Evolutionary conservation across 2,797 vertebrate genomes (phyloP).

Genomic region (Arnoldichthys spilopterus): DNA sequence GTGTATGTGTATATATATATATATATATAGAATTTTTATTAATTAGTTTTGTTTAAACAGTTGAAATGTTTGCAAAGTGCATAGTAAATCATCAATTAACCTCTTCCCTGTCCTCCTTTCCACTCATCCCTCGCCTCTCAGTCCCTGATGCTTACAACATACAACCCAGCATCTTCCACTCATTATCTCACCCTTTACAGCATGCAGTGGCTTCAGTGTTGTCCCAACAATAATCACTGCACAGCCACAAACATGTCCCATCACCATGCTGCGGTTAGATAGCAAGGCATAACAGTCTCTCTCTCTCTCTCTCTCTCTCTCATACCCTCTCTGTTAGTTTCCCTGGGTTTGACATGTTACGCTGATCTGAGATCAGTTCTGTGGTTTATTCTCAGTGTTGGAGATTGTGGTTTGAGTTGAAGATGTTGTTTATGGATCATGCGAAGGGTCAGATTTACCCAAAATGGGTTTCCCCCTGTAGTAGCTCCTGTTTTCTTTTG

Average conservation of each 20-base stretch:
- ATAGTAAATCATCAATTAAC: too few species aligned
- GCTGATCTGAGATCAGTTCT: slow-evolving; percentile 3
- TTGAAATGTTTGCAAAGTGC: too few species aligned
- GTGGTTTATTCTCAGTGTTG: neutral
- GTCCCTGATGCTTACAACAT: neutral
- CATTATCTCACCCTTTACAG: slow-evolving; percentile 14
- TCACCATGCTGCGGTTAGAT: slow-evolving; percentile 37
- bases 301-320: slow-evolving; percentile 64
- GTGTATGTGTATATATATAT: too few species aligned
- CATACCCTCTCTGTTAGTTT: neutral
- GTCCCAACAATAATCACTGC: slow-evolving; percentile 47
- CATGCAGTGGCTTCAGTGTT: slow-evolving; percentile 31
- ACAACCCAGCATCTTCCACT: slow-evolving; percentile 20
- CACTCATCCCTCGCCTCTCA: slow-evolving; percentile 9
- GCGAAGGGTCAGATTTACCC: neutral
- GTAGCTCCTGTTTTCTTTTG: slow-evolving; percentile 66
- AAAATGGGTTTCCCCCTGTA: slow-evolving; percentile 8
- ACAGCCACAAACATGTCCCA: slow-evolving; percentile 58
- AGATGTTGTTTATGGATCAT: slow-evolving; percentile 1
- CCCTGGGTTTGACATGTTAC: neutral
- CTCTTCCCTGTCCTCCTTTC: neutral
- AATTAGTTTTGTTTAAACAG: too few species aligned
- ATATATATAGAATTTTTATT: too few species aligned
- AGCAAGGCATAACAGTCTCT: slow-evolving; percentile 63
- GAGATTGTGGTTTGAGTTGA: neutral